Evolutionary conservation across 2,888 invertebrate species (phyloP).

Genomic region (Balanococcus diminutus): DNA sequence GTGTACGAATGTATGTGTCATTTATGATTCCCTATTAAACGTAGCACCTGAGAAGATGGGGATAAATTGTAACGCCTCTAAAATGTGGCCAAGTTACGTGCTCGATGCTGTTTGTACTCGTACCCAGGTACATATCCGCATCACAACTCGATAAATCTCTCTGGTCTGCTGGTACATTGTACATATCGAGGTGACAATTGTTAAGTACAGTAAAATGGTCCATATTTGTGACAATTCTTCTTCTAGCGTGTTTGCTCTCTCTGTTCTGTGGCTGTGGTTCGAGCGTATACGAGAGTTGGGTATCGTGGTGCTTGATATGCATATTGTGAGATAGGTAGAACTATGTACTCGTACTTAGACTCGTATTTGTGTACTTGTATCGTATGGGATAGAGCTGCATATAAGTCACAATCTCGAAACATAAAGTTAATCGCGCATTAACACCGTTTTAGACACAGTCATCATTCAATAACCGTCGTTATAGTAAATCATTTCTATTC

Average conservation of each 20-base stretch:
- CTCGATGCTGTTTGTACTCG: background rate
- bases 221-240: constrained; percentile 21
- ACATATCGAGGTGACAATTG: background rate
- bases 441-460: background rate
- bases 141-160: background rate
- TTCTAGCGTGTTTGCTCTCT: background rate
- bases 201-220: background rate
- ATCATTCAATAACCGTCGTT: background rate
- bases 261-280: background rate
- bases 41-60: background rate
- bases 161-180: background rate
- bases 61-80: constrained; percentile 12
- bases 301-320: background rate
- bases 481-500: background rate
- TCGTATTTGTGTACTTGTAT: background rate
- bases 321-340: background rate
- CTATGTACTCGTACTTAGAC: background rate
- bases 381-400: background rate
- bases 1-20: too few relatives aligned
- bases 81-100: background rate
- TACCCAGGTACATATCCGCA: background rate
- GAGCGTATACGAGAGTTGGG: background rate
- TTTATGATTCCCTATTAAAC: background rate
- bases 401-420: background rate
- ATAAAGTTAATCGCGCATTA: constrained; percentile 3